Base-by-base conservation (phyloP, 2,113 vertebrate genomes). In the Scortum barcoo region DNA sequence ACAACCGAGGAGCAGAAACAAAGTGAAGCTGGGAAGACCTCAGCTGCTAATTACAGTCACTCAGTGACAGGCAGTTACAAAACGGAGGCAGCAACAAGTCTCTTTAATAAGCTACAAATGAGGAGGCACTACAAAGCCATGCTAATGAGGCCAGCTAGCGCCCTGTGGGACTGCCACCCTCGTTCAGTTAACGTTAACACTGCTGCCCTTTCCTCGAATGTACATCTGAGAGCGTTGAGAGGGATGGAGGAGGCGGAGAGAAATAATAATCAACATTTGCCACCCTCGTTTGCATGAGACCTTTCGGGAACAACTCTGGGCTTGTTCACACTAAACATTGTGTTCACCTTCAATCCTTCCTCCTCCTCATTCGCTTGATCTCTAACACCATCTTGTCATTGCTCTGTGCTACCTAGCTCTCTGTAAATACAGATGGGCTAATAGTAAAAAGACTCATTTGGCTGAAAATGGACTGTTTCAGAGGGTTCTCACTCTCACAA, bases 61-160 rank as follows among this genome's bases (percentile, higher is more conserved):
- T 83, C 58, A 79, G 88, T 20, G 3, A 72, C 72, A 78, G 66
- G 68, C 65, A 30, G 76, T 82, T 76, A 80, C 58, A 71, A 28
- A 90, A 86, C 75, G 84, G 51, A 85, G 33, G 86, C 62, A 72
- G 90, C 83, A 85, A 92, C 90, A 90, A 84, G 84, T 85, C 80
- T 58, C 50, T 16, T 26, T 79, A 88, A 88, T 80, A 84, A 83
- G 78, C 76, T 86, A 89, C 89, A 89, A 88, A 93, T 84, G 89
- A 93, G 80, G 79, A 89, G 86, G 86, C 80, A 87, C 87, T 84
- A 91, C 87, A 94, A 92, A 93, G 91, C 42, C 75, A 92, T 91
- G 93, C 89, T 91, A 93, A 94, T 92, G 89, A 93, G 88, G 53
- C 73, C 74, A 68, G 80, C 77, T 38, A 40, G 70, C 10, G 28